These are phyloP conservation scores for Magallana gigas DNA, from an alignment of 1,140 invertebrate genomes.

Conservation along the genomic window DNA sequence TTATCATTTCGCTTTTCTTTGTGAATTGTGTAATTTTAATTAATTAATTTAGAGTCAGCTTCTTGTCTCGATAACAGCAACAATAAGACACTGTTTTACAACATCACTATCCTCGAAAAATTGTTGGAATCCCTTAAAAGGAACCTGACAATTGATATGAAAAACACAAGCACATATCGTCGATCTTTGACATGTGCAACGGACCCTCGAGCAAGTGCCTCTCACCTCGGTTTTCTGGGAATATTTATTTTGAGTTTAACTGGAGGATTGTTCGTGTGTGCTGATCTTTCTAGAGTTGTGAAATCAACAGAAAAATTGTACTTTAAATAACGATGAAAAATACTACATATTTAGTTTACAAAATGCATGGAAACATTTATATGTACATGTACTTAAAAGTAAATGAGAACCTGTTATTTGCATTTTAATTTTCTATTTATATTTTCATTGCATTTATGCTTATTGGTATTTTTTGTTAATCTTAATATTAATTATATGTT, in stretches of 20 bases:
- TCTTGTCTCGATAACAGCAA: neutral
- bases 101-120: constrained; percentile 6
- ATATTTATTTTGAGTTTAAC: neutral
- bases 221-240: constrained; percentile 20
- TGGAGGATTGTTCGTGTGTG: neutral
- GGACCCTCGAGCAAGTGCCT: neutral
- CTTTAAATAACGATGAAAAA: too few relatives aligned
- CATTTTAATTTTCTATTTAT: too few relatives aligned
- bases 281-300: neutral
- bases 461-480: too few relatives aligned
- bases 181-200: constrained; percentile 23
- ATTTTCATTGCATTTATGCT: too few relatives aligned
- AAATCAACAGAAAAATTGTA: too few relatives aligned
- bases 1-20: neutral
- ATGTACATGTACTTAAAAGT: too few relatives aligned
- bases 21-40: neutral
- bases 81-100: neutral
- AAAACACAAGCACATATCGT: constrained; percentile 28
- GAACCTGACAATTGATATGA: constrained; percentile 16
- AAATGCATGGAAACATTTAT: too few relatives aligned
- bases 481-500: too few relatives aligned
- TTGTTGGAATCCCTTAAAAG: constrained; percentile 6
- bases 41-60: neutral
- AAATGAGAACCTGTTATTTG: too few relatives aligned
- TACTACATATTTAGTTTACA: too few relatives aligned